Evolutionary conservation across 2,797 vertebrate species (phyloP).

Genomic region (Sphenopsis melanotis): DNA sequence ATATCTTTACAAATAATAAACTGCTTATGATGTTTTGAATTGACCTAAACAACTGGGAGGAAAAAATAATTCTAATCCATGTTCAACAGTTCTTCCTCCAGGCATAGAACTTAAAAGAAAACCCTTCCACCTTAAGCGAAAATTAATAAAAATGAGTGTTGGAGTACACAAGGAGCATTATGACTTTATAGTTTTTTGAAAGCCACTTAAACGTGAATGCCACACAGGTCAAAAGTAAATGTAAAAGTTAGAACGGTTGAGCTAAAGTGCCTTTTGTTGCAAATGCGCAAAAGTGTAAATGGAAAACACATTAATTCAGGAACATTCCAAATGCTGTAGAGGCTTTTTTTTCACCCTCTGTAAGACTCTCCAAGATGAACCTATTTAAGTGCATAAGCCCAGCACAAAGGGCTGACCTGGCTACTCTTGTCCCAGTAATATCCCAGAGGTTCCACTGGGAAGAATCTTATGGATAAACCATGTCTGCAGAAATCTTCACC

Average conservation of each 20-base stretch:
- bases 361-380: not conserved
- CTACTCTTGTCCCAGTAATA: not conserved
- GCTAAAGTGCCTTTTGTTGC: not conserved
- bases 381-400: not conserved
- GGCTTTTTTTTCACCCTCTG: rapidly evolving
- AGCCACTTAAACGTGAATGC: not conserved
- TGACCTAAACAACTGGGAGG: not conserved
- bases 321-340: not conserved
- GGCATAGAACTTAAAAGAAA: rapidly evolving
- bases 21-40: not conserved
- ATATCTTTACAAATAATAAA: not conserved
- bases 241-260: not conserved
- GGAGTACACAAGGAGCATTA: not conserved
- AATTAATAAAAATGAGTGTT: not conserved
- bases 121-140: not conserved
- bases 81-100: not conserved
- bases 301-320: not conserved
- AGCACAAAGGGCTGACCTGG: not conserved
- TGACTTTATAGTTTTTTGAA: not conserved
- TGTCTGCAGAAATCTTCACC: not conserved
- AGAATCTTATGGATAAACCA: not conserved
- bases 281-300: not conserved
- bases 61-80: not conserved
- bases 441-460: not conserved
- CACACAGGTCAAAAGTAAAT: not conserved